Percentiles rank a stretch among this genome's conserved stretches.
These are phyloP conservation scores for Pristionchus fissidentatus DNA, from an alignment of 2,888 invertebrate genomes.

Conservation along the genomic window DNA sequence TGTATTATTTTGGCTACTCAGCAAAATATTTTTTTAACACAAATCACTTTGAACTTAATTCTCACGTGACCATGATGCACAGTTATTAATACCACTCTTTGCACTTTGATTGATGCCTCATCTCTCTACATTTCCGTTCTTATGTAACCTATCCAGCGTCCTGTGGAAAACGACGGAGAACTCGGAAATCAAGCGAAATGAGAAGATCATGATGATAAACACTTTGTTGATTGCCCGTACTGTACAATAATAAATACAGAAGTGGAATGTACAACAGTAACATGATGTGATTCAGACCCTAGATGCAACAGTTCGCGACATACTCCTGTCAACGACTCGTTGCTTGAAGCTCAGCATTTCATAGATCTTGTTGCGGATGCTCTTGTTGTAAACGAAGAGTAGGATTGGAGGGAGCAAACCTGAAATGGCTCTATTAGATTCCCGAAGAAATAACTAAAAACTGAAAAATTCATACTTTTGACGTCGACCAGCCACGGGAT, in stretches of 20 bases:
- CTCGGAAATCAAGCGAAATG: no score
- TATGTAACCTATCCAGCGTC: no score
- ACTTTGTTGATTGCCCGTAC: slow-evolving; percentile 30
- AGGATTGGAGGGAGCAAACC: slow-evolving; percentile 38
- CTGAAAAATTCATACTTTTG: slow-evolving; percentile 16
- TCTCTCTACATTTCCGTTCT: no score
- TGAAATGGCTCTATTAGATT: neutral
- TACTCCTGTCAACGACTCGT: neutral
- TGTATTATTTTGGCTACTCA: no score
- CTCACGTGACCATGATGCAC: no score
- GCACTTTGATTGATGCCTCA: no score
- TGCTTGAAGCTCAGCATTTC: slow-evolving; percentile 15
- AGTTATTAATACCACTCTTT: no score
- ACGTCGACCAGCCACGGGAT: slow-evolving; percentile 36
- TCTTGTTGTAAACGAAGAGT: slow-evolving; percentile 38
- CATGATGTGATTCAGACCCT: neutral
- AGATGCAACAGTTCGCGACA: slow-evolving; percentile 5
- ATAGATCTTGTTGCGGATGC: neutral
- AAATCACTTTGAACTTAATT: no score
- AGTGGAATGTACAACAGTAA: neutral
- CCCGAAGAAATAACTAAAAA: neutral
- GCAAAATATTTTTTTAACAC: no score
- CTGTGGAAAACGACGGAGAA: no score
- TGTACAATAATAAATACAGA: neutral
- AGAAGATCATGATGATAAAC: no score